Conservation (phyloP, 1,140 invertebrate species). For the Drosophila pachea region DNA sequence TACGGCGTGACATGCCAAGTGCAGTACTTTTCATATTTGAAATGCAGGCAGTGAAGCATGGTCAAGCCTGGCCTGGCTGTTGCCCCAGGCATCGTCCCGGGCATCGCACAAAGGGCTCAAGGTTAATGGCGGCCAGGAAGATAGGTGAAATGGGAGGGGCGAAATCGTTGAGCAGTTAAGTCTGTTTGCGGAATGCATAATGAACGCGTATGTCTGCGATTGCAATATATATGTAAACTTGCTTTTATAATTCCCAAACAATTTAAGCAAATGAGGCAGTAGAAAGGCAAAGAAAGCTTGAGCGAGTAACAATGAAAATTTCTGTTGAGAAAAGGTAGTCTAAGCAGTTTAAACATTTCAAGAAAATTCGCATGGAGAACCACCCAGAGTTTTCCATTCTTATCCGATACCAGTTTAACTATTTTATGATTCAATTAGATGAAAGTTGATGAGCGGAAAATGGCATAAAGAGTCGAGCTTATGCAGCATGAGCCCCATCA, state of each 20-base stretch:
- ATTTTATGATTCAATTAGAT: neutral
- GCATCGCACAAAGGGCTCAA: slow-evolving; percentile 26
- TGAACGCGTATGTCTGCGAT: neutral
- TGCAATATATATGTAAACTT: too few species aligned
- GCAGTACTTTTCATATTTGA: slow-evolving; percentile 63
- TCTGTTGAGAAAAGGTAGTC: neutral
- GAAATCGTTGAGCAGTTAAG: neutral
- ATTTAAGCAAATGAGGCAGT: neutral
- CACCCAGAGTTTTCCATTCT: too few species aligned
- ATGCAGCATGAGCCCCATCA: neutral
- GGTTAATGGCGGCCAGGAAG: slow-evolving; percentile 45
- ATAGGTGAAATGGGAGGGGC: neutral
- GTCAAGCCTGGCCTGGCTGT: neutral
- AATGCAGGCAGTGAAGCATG: slow-evolving; percentile 26
- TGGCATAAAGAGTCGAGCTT: neutral
- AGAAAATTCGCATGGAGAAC: too few species aligned
- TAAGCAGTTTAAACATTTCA: too few species aligned
- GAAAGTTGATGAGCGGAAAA: neutral
- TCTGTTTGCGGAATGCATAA: too few species aligned
- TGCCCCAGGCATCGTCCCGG: slow-evolving; percentile 5
- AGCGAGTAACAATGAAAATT: neutral
- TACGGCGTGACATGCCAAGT: slow-evolving; percentile 62
- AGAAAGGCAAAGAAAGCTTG: neutral
- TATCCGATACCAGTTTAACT: neutral
- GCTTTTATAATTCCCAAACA: neutral